Evolutionary conservation across 2,797 vertebrate species (phyloP).

Genomic region (Leptodon cayanensis): DNA sequence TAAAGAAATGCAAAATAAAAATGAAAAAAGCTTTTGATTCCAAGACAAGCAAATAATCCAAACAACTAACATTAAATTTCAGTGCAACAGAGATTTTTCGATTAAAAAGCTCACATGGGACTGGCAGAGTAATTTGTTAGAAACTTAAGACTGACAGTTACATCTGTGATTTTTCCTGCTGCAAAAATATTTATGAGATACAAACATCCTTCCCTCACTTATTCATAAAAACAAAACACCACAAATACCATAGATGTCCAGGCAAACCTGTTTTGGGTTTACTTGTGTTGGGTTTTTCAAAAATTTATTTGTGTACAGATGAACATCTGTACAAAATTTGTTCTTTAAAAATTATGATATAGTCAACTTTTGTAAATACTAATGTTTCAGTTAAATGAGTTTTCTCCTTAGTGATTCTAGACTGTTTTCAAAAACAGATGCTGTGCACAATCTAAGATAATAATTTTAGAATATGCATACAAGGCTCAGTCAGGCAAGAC

Average conservation of each 20-base stretch:
- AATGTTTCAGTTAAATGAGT: background rate
- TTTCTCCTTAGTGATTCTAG: background rate
- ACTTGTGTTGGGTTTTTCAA: background rate
- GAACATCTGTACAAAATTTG: background rate
- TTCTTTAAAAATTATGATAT: background rate
- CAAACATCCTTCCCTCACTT: constrained; percentile 7
- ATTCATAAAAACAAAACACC: constrained; percentile 11
- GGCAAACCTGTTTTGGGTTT: background rate
- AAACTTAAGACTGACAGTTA: constrained; percentile 52
- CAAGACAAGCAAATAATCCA: background rate
- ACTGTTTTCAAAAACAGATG: background rate
- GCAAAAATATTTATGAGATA: constrained; percentile 6
- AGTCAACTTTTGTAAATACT: background rate
- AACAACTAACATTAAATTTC: constrained; percentile 9
- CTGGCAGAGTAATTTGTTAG: constrained; percentile 46
- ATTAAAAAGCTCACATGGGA: constrained; percentile 3
- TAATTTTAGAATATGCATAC: background rate
- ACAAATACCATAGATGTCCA: background rate
- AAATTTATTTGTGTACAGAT: background rate
- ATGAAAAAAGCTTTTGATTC: background rate
- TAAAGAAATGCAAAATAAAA: background rate
- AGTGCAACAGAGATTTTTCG: constrained; percentile 27
- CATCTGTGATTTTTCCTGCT: background rate
- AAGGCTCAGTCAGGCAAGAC: background rate
- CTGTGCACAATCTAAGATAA: background rate